phyloP scores from a whole-genome alignment of 2,888 invertebrate species.

The Meteorus cinctellus region DNA sequence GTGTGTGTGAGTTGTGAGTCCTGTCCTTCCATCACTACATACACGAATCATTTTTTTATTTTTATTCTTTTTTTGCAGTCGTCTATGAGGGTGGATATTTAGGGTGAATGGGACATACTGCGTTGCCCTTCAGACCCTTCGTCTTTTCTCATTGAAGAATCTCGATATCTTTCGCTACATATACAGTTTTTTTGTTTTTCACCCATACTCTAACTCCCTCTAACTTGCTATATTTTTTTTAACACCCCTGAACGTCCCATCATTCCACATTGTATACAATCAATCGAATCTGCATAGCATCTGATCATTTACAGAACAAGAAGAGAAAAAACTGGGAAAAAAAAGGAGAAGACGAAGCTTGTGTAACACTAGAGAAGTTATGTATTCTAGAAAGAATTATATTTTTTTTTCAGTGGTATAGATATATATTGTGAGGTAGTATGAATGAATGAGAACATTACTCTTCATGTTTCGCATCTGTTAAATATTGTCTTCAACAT shows the following conservation, averaged over 20 bases:
- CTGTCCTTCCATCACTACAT: slow-evolving; percentile 2
- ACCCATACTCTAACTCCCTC: slow-evolving; percentile 25
- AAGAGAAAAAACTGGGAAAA: neutral
- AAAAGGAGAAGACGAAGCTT: neutral
- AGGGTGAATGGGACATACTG: slow-evolving; percentile 65
- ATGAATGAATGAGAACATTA: neutral
- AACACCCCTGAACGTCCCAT: slow-evolving; percentile 55
- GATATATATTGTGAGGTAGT: neutral
- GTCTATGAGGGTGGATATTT: slow-evolving; percentile 68
- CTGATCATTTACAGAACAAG: neutral
- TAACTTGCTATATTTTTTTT: slow-evolving; percentile 50
- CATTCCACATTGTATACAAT: slow-evolving; percentile 50
- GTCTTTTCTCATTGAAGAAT: slow-evolving; percentile 37
- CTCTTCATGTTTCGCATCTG: too few species aligned
- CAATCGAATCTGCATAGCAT: slow-evolving; percentile 61
- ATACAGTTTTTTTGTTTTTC: slow-evolving; percentile 22
- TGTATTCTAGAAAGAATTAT: slow-evolving; percentile 36
- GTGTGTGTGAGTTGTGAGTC: slow-evolving; percentile 27
- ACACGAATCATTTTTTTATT: slow-evolving; percentile 43
- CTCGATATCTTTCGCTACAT: slow-evolving; percentile 42
- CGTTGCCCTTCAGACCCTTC: slow-evolving; percentile 41
- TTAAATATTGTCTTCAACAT: too few species aligned
- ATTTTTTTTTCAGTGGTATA: slow-evolving; percentile 23
- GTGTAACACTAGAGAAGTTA: slow-evolving; percentile 29
- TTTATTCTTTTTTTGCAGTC: slow-evolving; percentile 49